Base-by-base conservation (phyloP, 2,113 vertebrate genomes). In the Pluvialis apricaria region DNA sequence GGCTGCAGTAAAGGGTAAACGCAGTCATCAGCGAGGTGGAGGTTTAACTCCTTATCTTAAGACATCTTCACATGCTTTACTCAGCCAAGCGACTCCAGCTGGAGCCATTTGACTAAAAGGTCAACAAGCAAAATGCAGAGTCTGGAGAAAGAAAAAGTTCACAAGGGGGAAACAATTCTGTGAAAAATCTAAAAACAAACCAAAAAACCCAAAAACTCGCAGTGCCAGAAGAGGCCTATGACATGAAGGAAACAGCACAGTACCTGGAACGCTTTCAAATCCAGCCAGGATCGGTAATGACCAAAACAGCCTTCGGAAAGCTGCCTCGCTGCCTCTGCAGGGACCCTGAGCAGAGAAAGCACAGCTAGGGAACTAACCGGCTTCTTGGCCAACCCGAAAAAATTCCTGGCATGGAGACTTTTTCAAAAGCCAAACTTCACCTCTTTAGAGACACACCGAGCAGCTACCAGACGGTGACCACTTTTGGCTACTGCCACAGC, bases 101-200 rank as follows among this genome's bases (percentile, higher is more conserved):
- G 40, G 65, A 95, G 92, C 95, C 80, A 42, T 22, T 26, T 12
- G 77, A 65, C 91, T 94, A 73, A 82, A 95, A 93, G 91, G 60
- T 94, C 97, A 98, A 89, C 85, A 89, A 92, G 91, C 90, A 97
- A 97, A 96, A 94, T 82, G 90, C 93, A 79, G 81, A 92, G 66
- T 86, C 31, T 73, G 66, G 49, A 54, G 78, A 83, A 65, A 82
- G 38, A 81, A 90, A 71, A 80, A 42, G 28, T 64, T 83, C 60
- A 73, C 38, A 15, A n/a, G 24, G 45, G 54, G 58, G 3, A 83
- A 77, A 68, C 21, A 25, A 22, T 38, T 42, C 36, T 24, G 6
- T 72, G 80, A 65, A 71, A 86, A 85, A 42, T 47, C 40, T 73
- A 7, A 89, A 88, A 85, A 72, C 49, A 89, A 88, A 1, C 10